These are phyloP conservation scores for Trichogramma pretiosum DNA, from an alignment of 1,140 invertebrate species.

Conservation along the genomic window DNA sequence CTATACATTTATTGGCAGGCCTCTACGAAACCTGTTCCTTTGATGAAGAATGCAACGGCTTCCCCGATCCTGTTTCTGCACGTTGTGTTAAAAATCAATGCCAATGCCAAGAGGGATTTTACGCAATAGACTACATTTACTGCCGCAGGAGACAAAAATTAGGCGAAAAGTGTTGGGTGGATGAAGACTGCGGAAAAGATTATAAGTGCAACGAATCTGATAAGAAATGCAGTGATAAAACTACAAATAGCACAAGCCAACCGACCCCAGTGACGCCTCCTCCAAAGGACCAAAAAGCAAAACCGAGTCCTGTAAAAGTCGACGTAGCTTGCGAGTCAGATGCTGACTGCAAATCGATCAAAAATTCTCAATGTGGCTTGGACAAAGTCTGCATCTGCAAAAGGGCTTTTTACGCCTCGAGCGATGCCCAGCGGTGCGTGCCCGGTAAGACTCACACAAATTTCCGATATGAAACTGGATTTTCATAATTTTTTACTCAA, in stretches of 20 bases:
- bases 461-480: no score
- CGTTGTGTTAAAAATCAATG: slow-evolving; percentile 23
- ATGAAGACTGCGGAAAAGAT: slow-evolving; percentile 26
- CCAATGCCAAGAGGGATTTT: slow-evolving; percentile 27
- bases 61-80: slow-evolving; percentile 22
- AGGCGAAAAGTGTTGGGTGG: slow-evolving; percentile 23
- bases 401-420: background rate
- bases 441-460: background rate
- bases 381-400: background rate
- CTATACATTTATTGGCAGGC: no score
- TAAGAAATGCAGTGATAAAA: background rate
- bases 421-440: background rate
- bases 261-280: no score
- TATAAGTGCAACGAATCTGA: slow-evolving; percentile 11
- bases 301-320: background rate
- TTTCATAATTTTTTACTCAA: no score
- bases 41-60: slow-evolving; percentile 27
- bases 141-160: slow-evolving; percentile 26
- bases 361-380: background rate
- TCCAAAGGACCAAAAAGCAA: no score
- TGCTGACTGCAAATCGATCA: slow-evolving; percentile 12
- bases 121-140: slow-evolving; percentile 30
- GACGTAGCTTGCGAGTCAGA: slow-evolving; percentile 11
- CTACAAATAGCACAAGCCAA: background rate
- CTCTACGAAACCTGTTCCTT: background rate